Evolutionary conservation across 2,113 vertebrate species (phyloP).

Genomic region (Spea bombifrons): DNA sequence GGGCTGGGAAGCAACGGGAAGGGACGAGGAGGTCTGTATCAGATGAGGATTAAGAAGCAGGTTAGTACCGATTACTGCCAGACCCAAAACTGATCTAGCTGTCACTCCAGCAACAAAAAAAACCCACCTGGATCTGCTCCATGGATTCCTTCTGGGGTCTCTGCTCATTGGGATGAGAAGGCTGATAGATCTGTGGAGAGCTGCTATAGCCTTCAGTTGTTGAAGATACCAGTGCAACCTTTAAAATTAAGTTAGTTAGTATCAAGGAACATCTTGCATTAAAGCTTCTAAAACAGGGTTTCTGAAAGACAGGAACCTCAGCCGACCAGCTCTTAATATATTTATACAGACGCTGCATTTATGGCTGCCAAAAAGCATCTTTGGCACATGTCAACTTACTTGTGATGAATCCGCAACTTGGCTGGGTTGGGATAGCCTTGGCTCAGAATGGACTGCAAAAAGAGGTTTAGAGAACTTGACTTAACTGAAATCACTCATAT

Average conservation of each 20-base stretch:
- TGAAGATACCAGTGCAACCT: slow-evolving; percentile 85
- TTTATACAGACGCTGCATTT: no score
- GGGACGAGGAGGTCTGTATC: slow-evolving; percentile 78
- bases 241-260: neutral
- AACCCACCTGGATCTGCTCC: slow-evolving; percentile 86
- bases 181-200: slow-evolving; percentile 83
- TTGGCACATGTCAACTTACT: slow-evolving; percentile 63
- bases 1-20: slow-evolving; percentile 86
- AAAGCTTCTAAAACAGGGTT: no score
- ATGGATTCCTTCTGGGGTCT: slow-evolving; percentile 80
- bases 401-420: slow-evolving; percentile 84
- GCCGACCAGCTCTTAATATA: no score
- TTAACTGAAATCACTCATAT: no score
- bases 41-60: slow-evolving; percentile 73
- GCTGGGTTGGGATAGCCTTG: slow-evolving; percentile 80
- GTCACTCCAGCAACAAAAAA: neutral
- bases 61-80: neutral
- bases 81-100: neutral
- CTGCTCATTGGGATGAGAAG: slow-evolving; percentile 82
- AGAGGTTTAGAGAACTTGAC: neutral
- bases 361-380: no score
- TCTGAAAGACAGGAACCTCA: no score
- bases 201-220: slow-evolving; percentile 77
- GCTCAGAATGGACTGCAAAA: slow-evolving; percentile 79
- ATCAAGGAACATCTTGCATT: no score